phyloP scores from a whole-genome alignment of 64 coral and sea anemone species.

The Astreopora myriophthalma region DNA sequence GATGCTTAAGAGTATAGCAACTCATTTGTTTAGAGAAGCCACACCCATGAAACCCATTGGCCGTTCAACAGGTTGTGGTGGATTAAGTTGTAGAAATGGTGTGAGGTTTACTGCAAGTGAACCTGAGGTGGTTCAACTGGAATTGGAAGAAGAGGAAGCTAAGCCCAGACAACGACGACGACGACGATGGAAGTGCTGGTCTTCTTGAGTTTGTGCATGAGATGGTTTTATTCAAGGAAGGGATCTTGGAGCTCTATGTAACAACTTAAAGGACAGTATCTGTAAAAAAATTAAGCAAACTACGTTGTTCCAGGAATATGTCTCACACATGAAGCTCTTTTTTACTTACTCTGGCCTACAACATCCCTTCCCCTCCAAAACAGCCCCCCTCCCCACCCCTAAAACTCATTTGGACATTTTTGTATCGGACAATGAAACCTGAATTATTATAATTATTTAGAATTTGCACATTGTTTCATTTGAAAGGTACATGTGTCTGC shows the following conservation, averaged over 20 bases:
- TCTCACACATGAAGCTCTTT: no score
- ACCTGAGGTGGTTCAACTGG: not conserved
- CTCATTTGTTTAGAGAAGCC: not conserved
- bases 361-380: no score
- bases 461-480: no score
- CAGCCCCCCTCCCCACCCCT: no score
- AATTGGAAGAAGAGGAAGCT: not conserved
- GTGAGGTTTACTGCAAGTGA: not conserved
- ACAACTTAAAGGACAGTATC: no score
- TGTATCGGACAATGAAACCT: no score
- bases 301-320: no score
- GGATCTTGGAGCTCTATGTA: not conserved
- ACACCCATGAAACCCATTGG: slow-evolving; percentile 24
- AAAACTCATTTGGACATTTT: no score
- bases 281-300: no score
- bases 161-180: not conserved
- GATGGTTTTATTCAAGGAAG: not conserved
- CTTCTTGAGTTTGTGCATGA: not conserved
- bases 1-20: not conserved
- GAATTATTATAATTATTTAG: no score
- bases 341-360: no score
- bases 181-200: not conserved
- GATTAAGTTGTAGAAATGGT: not conserved
- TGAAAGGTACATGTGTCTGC: no score
- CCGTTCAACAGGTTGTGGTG: not conserved